Evolutionary conservation across 2,113 vertebrate genomes (phyloP), one percentile per base, ranked within the genome.

Genomic region (Ahaetulla prasina): DNA sequence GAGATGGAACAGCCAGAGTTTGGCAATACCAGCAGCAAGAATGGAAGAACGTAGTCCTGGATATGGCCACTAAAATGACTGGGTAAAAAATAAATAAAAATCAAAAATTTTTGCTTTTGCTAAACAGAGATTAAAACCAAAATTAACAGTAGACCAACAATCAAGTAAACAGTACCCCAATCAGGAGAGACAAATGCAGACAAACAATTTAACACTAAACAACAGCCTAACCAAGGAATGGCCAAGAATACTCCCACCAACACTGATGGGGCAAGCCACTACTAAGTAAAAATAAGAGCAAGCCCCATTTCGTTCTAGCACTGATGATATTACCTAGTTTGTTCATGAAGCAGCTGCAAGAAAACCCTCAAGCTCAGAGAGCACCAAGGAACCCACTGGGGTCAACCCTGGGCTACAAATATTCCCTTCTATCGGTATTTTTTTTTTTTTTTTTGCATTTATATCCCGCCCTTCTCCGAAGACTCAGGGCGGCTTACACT

Each of bases 21-120:
- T 99, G 99, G 99, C 98, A 98, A 35, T 99, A 99, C 95, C 98
- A 99, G 94, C 98, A 99, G 94, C 99, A 99, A 30, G 99, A 99
- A 4, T 99, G 99, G 99, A 99, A 98, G 96, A 98, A 97, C 93
- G 92, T 98, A 45, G 96, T 98, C 89, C 97, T 99, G 94, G 99
- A 99, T 96, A 99, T 99, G 97, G 97, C 98, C 63, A 97, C 98
- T 88, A 99, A 98, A 95, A 98, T 99, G 94, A 98, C 98, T 55
- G 99, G 99, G 99, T 99, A 98, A 98, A 97, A 5, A 50, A 5
- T 10, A 2, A 14, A 10, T 54, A 98, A 97, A 97, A 9, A 50
- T 8, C 18, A 2, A 16, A 11, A 87, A 91, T 89, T 18, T 12
- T 0, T 7, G 74, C 54, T 63, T 0, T 1, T 45, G 23, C 9